Percentiles rank a stretch among this genome's conserved stretches.
phyloP scores from a whole-genome alignment of 2,888 invertebrate genomes.

The Pyralis farinalis region DNA sequence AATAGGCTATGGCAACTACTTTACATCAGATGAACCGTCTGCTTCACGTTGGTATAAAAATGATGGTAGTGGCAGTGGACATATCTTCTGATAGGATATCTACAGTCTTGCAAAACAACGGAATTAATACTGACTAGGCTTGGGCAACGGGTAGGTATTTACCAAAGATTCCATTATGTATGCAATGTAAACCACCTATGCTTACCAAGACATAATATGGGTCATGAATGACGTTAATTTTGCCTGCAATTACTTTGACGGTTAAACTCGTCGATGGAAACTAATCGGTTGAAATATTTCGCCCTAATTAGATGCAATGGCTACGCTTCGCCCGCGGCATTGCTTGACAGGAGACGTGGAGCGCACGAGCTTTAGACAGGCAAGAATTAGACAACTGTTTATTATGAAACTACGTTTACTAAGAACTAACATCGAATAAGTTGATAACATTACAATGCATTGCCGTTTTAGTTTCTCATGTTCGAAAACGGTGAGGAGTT shows the following conservation, averaged over 20 bases:
- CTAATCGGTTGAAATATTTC: constrained; percentile 49
- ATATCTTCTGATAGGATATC: too few relatives aligned
- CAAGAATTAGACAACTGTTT: constrained; percentile 47
- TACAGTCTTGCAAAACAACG: too few relatives aligned
- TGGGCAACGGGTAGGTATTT: too few relatives aligned
- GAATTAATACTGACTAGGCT: too few relatives aligned
- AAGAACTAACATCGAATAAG: constrained; percentile 2
- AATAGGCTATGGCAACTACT: too few relatives aligned
- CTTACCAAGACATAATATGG: constrained; percentile 3
- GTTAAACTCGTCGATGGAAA: constrained; percentile 25
- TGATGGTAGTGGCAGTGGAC: too few relatives aligned
- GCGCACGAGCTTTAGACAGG: constrained; percentile 53
- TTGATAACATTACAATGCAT: constrained; percentile 15
- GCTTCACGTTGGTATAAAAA: too few relatives aligned
- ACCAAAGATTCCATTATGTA: too few relatives aligned
- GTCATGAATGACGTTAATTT: constrained; percentile 26
- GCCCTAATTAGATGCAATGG: constrained; percentile 48
- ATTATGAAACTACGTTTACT: constrained; percentile 27
- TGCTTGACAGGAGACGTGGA: constrained; percentile 58
- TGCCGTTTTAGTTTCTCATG: constrained; percentile 14
- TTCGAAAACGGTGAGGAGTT: background rate
- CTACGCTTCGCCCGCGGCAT: constrained; percentile 43
- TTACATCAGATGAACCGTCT: too few relatives aligned
- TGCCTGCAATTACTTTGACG: constrained; percentile 33
- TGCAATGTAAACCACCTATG: too few relatives aligned